Evolutionary conservation across 1,140 invertebrate genomes (phyloP).

Genomic region (Latrodectus geometricus): DNA sequence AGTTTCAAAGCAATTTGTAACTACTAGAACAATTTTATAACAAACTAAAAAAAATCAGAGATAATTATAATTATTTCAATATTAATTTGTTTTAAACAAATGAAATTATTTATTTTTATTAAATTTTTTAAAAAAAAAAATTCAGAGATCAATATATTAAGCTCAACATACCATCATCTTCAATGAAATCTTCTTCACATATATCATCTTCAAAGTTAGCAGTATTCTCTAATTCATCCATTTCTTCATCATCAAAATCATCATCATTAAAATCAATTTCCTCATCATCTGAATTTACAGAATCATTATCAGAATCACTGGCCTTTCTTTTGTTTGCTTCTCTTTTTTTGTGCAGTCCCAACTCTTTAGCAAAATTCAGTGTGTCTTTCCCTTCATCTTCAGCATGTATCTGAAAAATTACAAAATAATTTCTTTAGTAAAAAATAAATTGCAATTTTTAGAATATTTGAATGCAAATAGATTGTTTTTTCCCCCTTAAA

Average conservation of each 20-base stretch:
- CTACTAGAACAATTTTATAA: too few species aligned
- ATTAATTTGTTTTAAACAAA: too few species aligned
- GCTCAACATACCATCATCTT: background rate
- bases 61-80: too few species aligned
- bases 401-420: slow-evolving; percentile 18
- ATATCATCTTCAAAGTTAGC: slow-evolving; percentile 33
- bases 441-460: too few species aligned
- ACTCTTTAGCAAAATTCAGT: slow-evolving; percentile 43
- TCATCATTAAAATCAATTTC: slow-evolving; percentile 67
- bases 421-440: too few species aligned
- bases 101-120: too few species aligned
- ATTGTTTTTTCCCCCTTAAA: too few species aligned
- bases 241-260: slow-evolving; percentile 70
- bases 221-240: slow-evolving; percentile 77
- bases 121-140: too few species aligned
- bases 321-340: background rate
- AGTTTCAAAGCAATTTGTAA: too few species aligned
- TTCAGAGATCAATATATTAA: background rate
- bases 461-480: too few species aligned
- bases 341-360: slow-evolving; percentile 32
- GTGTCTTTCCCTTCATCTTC: slow-evolving; percentile 43
- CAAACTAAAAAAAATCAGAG: too few species aligned
- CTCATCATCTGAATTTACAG: slow-evolving; percentile 66
- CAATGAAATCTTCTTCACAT: slow-evolving; percentile 34
- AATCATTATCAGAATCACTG: slow-evolving; percentile 61